phyloP scores from a whole-genome alignment of 2,888 invertebrate genomes.

The Anoncus sp. region DNA sequence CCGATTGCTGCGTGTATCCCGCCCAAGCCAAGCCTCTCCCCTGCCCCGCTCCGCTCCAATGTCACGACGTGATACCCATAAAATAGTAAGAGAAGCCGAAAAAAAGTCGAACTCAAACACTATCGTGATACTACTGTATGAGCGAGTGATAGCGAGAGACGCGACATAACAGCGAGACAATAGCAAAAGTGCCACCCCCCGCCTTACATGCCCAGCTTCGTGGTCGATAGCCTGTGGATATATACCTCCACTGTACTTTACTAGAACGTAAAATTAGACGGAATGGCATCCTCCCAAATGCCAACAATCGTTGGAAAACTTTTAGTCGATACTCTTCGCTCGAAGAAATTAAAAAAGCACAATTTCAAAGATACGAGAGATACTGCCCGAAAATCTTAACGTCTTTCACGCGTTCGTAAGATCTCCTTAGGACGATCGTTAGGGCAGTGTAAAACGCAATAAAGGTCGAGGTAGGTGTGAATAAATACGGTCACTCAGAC shows the following conservation, averaged over 20 bases:
- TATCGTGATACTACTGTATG: neutral
- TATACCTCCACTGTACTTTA: slow-evolving; percentile 72
- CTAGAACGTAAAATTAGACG: slow-evolving; percentile 33
- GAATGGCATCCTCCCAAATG: neutral
- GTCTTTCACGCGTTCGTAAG: slow-evolving; percentile 12
- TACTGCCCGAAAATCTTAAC: slow-evolving; percentile 6
- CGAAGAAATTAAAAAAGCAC: neutral
- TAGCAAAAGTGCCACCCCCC: slow-evolving; percentile 74
- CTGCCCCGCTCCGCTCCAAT: slow-evolving; percentile 39
- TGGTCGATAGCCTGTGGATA: slow-evolving; percentile 76
- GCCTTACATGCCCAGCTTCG: slow-evolving; percentile 74
- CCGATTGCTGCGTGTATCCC: slow-evolving; percentile 54
- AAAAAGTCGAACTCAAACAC: slow-evolving; percentile 64
- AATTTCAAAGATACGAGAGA: slow-evolving; percentile 8
- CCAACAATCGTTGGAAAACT: slow-evolving; percentile 14
- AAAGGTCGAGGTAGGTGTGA: slow-evolving; percentile 54
- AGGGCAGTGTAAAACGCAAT: slow-evolving; percentile 41
- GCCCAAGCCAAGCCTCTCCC: slow-evolving; percentile 42
- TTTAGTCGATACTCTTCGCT: slow-evolving; percentile 1
- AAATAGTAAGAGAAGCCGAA: slow-evolving; percentile 2
- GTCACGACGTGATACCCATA: slow-evolving; percentile 21
- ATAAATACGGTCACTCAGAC: slow-evolving; percentile 1
- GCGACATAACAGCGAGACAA: slow-evolving; percentile 66
- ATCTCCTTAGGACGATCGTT: slow-evolving; percentile 18
- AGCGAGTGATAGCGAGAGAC: slow-evolving; percentile 64